Percentiles rank a stretch among this genome's conserved stretches.
Evolutionary conservation across 2,888 invertebrate species (phyloP).

Genomic region (Cerceris ruficornis): DNA sequence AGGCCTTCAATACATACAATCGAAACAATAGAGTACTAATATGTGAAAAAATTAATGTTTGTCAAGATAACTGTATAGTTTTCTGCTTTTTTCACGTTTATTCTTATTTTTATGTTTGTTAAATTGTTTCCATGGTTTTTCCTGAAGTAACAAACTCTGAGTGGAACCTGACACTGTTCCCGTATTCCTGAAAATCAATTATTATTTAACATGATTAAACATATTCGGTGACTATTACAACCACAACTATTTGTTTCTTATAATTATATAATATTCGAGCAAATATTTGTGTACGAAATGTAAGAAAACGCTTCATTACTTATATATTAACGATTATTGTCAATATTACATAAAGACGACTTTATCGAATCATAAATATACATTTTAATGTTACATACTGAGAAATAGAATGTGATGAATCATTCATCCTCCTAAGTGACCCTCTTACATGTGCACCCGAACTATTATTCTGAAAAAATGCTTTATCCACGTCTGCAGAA

Average conservation of each 20-base stretch:
- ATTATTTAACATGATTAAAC: slow-evolving; percentile 13
- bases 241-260: not conserved
- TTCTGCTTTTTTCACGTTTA: slow-evolving; percentile 95
- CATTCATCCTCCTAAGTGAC: slow-evolving; percentile 55
- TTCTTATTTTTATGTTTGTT: slow-evolving; percentile 94
- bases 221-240: not conserved
- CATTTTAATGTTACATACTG: slow-evolving; percentile 59
- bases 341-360: slow-evolving; percentile 49
- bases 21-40: slow-evolving; percentile 13
- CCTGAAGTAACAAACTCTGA: slow-evolving; percentile 69
- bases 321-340: slow-evolving; percentile 51
- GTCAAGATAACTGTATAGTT: slow-evolving; percentile 93
- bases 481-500: slow-evolving; percentile 85
- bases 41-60: slow-evolving; percentile 84
- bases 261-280: not conserved
- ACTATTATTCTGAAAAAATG: slow-evolving; percentile 84
- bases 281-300: slow-evolving; percentile 17
- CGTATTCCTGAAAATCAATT: slow-evolving; percentile 56
- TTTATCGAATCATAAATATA: slow-evolving; percentile 56
- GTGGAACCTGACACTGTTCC: slow-evolving; percentile 64
- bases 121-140: slow-evolving; percentile 90
- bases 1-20: slow-evolving; percentile 38
- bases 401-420: slow-evolving; percentile 44
- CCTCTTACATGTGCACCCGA: slow-evolving; percentile 63
- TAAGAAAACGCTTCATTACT: slow-evolving; percentile 30